Evolutionary conservation across 2,888 invertebrate genomes (phyloP), one percentile per base, ranked within the genome.

Genomic region (Norana najaformis): DNA sequence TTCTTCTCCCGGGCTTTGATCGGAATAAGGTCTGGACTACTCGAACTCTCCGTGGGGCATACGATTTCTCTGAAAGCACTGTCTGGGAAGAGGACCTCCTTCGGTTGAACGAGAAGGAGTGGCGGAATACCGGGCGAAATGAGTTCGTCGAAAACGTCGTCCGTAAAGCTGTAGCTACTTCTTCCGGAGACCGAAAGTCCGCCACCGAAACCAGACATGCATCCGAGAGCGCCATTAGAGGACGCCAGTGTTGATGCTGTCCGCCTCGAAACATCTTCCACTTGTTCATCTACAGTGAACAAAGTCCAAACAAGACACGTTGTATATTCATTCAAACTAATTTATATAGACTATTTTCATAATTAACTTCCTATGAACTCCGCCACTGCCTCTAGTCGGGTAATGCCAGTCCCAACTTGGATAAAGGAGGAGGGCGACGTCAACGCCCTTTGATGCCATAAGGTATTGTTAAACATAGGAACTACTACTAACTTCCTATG

Each of bases 131-230:
- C 36, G 37, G 37, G 85, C 85, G 37, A 85, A 85, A 37, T 16
- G 20, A 85, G 20, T 85, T 85, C 85, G 37, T 35, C 85, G 85
- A 85, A 37, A 85, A 37, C 85, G 85, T 85, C 85, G 35, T 37
- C 37, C 6, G 85, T 37, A 35, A 85, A 85, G 37, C 85, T 85
- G 85, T 69, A 69, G n/a, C n/a, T 69, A n/a, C 69, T 69, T 69
- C 8, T 69, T 8, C 69, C 69, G 69, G 69, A 30, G 5, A n/a
- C 69, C 69, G 69, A n/a, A n/a, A n/a, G 30, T n/a, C 13, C 69
- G 69, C 16, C n/a, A n/a, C n/a, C 69, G 69, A n/a, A 69, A 69
- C 69, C n/a, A n/a, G n/a, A 69, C 30, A 8, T 69, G 69, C 69
- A 1, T 69, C n/a, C 69, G n/a, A n/a, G 8, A n/a, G 69, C 69